Percentiles rank a stretch among this genome's conserved stretches.
Evolutionary conservation across 2,888 invertebrate species (phyloP).

Genomic region (Hesperia comma): DNA sequence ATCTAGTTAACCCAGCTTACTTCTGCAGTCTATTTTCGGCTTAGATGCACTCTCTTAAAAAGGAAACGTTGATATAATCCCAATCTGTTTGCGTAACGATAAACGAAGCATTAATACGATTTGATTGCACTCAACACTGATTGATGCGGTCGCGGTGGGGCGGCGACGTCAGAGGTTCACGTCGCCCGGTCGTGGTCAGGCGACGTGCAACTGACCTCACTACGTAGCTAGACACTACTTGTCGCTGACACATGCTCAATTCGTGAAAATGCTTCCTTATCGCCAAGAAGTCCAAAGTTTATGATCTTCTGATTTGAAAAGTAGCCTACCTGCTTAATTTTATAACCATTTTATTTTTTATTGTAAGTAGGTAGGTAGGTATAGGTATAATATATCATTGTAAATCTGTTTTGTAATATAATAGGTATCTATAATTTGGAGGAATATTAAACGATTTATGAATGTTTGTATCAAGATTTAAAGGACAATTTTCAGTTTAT

Average conservation of each 20-base stretch:
- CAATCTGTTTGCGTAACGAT: neutral
- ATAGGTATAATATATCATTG: too few species aligned
- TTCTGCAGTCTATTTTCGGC: too few species aligned
- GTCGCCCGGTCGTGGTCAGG: neutral
- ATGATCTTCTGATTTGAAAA: too few species aligned
- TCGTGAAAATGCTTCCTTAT: slow-evolving; percentile 4
- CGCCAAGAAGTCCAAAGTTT: neutral
- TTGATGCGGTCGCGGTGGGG: neutral
- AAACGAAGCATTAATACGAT: neutral
- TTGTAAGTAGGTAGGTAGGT: too few species aligned
- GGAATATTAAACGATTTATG: too few species aligned
- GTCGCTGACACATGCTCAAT: neutral
- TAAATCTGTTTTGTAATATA: too few species aligned
- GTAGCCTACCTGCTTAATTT: too few species aligned
- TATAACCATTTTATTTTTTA: too few species aligned
- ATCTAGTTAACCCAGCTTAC: too few species aligned
- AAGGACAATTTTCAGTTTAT: too few species aligned
- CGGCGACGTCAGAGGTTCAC: neutral
- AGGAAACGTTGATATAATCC: neutral
- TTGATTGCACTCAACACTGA: slow-evolving; percentile 8
- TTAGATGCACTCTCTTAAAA: neutral
- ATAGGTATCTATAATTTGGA: too few species aligned
- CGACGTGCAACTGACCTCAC: slow-evolving; percentile 3
- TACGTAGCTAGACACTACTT: neutral
- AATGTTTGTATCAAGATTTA: too few species aligned